Conservation (phyloP, 1,140 invertebrate species). For the Brachionus sp. region DNA sequence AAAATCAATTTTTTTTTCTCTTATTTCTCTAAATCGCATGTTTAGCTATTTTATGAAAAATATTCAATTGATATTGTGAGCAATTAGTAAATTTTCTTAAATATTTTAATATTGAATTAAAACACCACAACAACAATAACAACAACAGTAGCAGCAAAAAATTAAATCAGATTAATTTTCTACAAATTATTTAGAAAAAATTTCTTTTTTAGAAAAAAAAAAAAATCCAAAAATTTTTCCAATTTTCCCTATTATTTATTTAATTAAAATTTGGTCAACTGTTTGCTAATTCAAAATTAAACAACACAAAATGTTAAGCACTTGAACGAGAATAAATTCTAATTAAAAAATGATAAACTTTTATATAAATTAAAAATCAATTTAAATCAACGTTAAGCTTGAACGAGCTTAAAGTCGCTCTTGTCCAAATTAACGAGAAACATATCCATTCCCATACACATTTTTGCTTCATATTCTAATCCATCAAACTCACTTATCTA, state of each 20-base stretch:
- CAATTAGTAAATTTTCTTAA: neutral
- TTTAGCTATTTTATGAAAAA: neutral
- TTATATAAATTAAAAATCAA: neutral
- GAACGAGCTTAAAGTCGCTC: neutral
- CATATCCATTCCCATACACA: neutral
- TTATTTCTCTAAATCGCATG: neutral
- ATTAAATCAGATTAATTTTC: too few species aligned
- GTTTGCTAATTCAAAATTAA: neutral
- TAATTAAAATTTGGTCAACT: neutral
- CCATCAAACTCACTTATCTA: constrained; percentile 37
- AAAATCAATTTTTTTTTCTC: neutral
- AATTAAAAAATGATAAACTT: constrained; percentile 40
- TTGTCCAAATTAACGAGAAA: neutral
- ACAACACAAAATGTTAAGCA: neutral
- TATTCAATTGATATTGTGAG: neutral
- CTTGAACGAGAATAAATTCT: neutral
- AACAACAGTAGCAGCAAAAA: too few species aligned
- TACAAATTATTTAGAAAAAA: too few species aligned
- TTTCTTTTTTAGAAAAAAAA: too few species aligned
- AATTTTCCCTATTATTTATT: too few species aligned
- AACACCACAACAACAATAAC: too few species aligned
- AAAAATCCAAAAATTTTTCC: neutral
- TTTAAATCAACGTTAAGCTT: constrained; percentile 8
- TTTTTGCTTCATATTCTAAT: neutral
- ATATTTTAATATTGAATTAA: too few species aligned